Evolutionary conservation across 2,113 vertebrate genomes (phyloP), one percentile per base, ranked within the genome.

Genomic region (Saccopteryx leptura): DNA sequence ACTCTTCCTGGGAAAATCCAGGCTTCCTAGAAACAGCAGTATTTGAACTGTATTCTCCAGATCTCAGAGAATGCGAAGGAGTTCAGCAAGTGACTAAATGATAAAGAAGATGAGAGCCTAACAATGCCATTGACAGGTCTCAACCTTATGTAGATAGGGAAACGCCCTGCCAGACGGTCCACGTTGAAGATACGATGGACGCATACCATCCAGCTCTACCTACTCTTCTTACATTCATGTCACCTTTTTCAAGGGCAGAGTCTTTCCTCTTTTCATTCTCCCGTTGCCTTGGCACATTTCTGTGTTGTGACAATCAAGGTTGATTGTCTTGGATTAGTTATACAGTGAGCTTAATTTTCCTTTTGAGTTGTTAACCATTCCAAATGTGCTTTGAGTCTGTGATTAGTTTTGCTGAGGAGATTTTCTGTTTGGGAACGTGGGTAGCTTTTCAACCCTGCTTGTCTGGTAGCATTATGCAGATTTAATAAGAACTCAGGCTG

Each of bases 251-350:
- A 88, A 97, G 95, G 97, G n/a, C 31, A 97, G 61, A 91, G 83
- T 60, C 4, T 63, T 85, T 28, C 11, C 52, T 79, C 94, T 90
- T 80, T 87, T 86, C 11, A 50, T 95, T 90, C 97, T 94, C 68
- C 95, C 63, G 86, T 96, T 96, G 8, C 33, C 75, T 65, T 79
- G 56, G 48, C 86, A 19, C 28, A 31, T 7, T 74, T 4, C 76
- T 81, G 33, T 96, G 81, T 68, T 95, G 72, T 93, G 78, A 96
- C 54, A 96, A 96, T 54, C 60, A 86, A 69, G 80, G 96, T 24
- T 91, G 61, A 93, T 98, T 97, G 96, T 98, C 76, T 95, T 94
- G 28, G 78, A 95, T 97, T 87, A 95, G 97, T 95, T 82, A 88
- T 46, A 94, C 28, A 61, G 56, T 93, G 89, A 93, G 56, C 8